Percentiles rank a stretch among this genome's conserved stretches.
phyloP scores from a whole-genome alignment of 2,888 invertebrate species.

The Gnatocerus cornutus region DNA sequence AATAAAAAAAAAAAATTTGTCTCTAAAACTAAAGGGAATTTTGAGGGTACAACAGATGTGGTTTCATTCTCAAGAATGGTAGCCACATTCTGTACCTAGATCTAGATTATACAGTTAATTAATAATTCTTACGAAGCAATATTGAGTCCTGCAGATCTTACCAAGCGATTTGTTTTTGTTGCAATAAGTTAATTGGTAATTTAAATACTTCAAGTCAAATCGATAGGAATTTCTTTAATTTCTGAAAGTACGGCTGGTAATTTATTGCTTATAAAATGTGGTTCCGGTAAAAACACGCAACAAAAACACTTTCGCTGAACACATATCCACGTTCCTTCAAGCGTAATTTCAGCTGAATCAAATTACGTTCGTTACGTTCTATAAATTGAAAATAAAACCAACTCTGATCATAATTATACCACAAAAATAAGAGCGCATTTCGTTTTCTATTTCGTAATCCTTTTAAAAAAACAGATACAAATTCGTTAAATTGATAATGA shows the following conservation, averaged over 20 bases:
- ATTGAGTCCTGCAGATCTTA: no score
- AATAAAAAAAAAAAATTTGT: no score
- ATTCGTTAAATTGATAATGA: conserved; percentile 16
- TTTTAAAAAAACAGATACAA: conserved; percentile 8
- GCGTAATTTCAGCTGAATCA: conserved; percentile 45
- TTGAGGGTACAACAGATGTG: no score
- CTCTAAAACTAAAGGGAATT: no score
- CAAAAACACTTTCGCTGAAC: conserved; percentile 46
- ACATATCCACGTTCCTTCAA: conserved; percentile 40
- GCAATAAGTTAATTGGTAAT: no score
- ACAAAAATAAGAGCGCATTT: conserved; percentile 26
- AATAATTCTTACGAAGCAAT: not conserved
- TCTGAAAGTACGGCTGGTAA: not conserved
- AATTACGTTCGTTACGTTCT: conserved; percentile 49
- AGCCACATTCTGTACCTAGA: not conserved
- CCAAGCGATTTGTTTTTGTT: no score
- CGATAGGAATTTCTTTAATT: conserved; percentile 8
- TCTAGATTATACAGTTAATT: not conserved
- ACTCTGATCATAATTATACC: conserved; percentile 30
- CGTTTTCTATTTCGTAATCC: conserved; percentile 39
- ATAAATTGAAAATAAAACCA: conserved; percentile 42
- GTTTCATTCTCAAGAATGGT: no score
- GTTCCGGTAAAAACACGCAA: conserved; percentile 32
- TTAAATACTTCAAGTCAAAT: no score
- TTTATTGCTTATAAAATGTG: conserved; percentile 7